Evolutionary conservation across 2,113 vertebrate species (phyloP).

Genomic region (Stegostoma tigrinum): DNA sequence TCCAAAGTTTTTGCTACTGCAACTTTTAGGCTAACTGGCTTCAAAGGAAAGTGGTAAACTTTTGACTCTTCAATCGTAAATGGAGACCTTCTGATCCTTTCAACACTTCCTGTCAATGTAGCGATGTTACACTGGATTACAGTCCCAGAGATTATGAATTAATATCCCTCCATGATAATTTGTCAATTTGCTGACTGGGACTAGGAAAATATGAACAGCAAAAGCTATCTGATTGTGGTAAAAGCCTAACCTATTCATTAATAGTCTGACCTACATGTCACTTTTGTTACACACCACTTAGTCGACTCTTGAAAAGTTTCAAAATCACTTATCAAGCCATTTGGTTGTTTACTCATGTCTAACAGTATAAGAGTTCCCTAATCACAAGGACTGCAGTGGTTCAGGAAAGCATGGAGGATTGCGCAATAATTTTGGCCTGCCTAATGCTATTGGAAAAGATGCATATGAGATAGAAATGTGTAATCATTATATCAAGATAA

Average conservation of each 20-base stretch:
- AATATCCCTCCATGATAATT: background rate
- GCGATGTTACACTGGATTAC: too few species aligned
- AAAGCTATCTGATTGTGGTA: background rate
- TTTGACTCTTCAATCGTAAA: background rate
- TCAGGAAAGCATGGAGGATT: background rate
- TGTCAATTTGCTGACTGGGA: background rate
- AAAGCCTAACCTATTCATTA: background rate
- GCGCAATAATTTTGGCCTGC: background rate
- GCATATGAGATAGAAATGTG: background rate
- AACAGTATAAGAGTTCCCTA: background rate
- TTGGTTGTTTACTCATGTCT: background rate
- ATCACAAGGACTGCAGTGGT: background rate
- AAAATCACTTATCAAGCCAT: background rate
- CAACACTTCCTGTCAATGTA: background rate
- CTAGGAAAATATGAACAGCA: background rate
- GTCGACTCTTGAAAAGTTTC: background rate
- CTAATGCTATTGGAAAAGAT: background rate
- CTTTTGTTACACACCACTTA: background rate
- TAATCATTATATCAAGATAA: background rate
- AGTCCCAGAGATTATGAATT: background rate
- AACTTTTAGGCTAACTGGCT: background rate
- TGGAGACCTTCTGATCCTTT: background rate
- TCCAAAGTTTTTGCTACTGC: background rate
- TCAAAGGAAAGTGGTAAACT: background rate
- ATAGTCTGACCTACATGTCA: background rate